These are phyloP conservation scores for Myxocyprinus asiaticus DNA, from an alignment of 2,113 vertebrate genomes.

Conservation along the genomic window DNA sequence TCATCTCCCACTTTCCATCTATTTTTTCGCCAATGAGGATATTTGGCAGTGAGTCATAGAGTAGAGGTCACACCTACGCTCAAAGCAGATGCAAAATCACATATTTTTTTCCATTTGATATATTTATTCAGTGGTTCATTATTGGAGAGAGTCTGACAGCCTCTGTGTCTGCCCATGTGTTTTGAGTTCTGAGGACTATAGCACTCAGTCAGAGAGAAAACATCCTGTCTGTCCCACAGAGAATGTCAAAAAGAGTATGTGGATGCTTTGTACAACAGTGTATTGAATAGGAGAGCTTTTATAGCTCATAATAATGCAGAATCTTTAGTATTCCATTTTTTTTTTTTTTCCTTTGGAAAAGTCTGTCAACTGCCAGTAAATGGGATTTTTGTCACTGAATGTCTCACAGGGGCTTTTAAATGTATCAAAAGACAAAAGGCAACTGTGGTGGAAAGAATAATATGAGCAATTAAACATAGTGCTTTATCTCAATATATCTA, in stretches of 20 bases:
- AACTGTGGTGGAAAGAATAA: background rate
- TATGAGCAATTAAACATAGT: background rate
- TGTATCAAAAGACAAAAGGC: background rate
- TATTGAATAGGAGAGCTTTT: conserved; percentile 6
- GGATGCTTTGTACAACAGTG: conserved; percentile 20
- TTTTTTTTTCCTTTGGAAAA: background rate
- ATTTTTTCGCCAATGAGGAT: too few species aligned
- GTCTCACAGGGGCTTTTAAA: background rate
- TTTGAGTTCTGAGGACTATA: background rate
- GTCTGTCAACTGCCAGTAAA: background rate
- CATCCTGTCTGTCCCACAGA: conserved; percentile 24
- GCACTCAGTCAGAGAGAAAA: conserved; percentile 2
- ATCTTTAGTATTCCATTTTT: background rate
- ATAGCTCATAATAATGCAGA: background rate
- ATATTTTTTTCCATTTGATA: background rate
- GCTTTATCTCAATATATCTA: too few species aligned
- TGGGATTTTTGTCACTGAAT: background rate
- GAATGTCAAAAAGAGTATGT: conserved; percentile 18
- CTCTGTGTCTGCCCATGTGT: background rate
- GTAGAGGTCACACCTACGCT: background rate
- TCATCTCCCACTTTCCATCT: background rate
- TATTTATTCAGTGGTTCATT: background rate
- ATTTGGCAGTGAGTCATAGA: background rate
- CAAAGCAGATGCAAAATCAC: background rate
- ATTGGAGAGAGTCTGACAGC: background rate